A percentile compares a stretch with the other conserved stretches of the same genome.
Conservation (phyloP, 2,888 invertebrate species). For the Drosophila neotestacea region DNA sequence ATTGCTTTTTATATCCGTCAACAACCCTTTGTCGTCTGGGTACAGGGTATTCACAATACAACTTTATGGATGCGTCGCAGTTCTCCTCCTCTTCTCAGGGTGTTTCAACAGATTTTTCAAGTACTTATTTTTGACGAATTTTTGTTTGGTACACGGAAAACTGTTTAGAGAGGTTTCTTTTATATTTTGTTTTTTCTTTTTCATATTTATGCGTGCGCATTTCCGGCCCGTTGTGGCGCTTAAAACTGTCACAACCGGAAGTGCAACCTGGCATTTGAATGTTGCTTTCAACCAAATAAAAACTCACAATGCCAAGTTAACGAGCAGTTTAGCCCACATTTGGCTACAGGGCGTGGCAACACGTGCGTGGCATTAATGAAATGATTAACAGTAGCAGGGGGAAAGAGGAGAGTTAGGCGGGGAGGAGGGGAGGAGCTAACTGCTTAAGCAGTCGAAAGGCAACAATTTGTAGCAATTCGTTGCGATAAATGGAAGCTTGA, state of each 20-base stretch:
- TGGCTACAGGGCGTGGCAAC: constrained; percentile 45
- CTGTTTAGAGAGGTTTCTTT: constrained; percentile 46
- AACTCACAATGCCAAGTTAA: constrained; percentile 64
- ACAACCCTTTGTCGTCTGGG: background rate
- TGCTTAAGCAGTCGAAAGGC: constrained; percentile 22
- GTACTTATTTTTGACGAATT: constrained; percentile 34
- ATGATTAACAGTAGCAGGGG: constrained; percentile 1
- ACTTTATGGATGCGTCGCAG: background rate
- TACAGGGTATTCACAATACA: constrained; percentile 23
- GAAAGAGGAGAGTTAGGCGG: background rate
- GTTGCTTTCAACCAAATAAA: constrained; percentile 38
- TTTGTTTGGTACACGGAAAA: constrained; percentile 43
- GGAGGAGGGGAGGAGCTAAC: background rate
- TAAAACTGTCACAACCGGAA: constrained; percentile 75
- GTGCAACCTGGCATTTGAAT: constrained; percentile 75
- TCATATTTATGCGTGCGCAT: constrained; percentile 51
- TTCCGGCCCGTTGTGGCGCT: constrained; percentile 69
- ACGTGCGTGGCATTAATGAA: constrained; percentile 72
- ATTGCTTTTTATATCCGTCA: background rate
- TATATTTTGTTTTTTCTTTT: background rate
- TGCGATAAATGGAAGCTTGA: constrained; percentile 38
- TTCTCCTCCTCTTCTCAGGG: constrained; percentile 2
- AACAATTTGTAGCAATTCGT: constrained; percentile 57
- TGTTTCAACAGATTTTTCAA: constrained; percentile 34
- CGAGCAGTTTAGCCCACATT: constrained; percentile 74